A percentile compares a stretch with the other conserved stretches of the same genome.
phyloP scores from a whole-genome alignment of 2,113 vertebrate genomes.

The Brienomyrus longianalis region DNA sequence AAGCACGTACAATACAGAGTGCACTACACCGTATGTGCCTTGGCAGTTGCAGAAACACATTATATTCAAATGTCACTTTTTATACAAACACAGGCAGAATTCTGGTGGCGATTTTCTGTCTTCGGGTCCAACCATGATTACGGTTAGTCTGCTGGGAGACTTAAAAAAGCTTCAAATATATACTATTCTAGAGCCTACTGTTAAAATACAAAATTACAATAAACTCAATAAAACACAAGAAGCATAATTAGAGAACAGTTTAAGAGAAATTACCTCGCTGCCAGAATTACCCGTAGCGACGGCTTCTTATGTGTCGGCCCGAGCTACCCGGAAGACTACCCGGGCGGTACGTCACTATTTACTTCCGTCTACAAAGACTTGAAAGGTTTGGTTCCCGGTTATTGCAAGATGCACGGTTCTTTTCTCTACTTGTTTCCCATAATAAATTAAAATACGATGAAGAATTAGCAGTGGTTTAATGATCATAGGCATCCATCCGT shows the following conservation, averaged over 20 bases:
- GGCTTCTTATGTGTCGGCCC: not conserved
- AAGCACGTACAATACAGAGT: not conserved
- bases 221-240: not conserved
- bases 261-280: not conserved
- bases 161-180: not conserved
- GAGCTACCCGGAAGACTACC: not conserved
- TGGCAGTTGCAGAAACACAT: not conserved
- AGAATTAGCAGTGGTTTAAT: not conserved
- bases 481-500: not conserved
- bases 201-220: not conserved
- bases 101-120: not conserved
- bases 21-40: not conserved
- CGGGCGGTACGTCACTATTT: not conserved
- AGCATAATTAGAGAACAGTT: not conserved
- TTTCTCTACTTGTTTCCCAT: not conserved
- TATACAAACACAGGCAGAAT: not conserved
- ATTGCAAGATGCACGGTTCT: not conserved
- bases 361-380: not conserved
- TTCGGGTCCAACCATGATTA: not conserved
- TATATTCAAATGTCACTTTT: not conserved
- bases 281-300: not conserved
- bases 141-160: not conserved
- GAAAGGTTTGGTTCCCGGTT: not conserved
- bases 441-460: not conserved
- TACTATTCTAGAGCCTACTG: not conserved